Base-by-base conservation (phyloP, 2,113 vertebrate species). In the Scalopus aquaticus region DNA sequence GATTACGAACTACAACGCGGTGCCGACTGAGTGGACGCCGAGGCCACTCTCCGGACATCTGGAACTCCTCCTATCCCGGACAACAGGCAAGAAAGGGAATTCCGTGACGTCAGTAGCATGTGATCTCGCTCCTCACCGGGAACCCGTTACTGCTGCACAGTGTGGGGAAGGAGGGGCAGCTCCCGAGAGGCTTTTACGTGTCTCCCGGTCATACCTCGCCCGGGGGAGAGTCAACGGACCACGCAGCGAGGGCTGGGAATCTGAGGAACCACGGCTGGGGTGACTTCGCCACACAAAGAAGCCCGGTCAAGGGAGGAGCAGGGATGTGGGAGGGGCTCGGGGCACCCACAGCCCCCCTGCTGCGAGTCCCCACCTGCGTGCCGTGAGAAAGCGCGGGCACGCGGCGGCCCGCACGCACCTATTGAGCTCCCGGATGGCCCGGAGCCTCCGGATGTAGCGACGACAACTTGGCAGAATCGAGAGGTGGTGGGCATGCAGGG, bases 391-490 rank as follows among this genome's bases (percentile, higher is more conserved):
- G 15, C 22, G n/a, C 5, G 15, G 69, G 1, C 19, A 13, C 37
- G 1, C 6, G 46, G 62, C 13, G 11, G 12, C 1, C 60, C 3
- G 0, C n/a, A 46, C 97, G 9, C 91, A 99, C 99, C 99, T 99
- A 98, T 99, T 99, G 32, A 99, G 99, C 73, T 99, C 99, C 26
- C 99, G 98, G 97, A 99, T 99, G 96, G 99, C 99, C 7, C 99
- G 98, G 86, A 99, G 98, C 17, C 99, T 98, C 8, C 99, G 99
- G 60, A 99, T 99, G 94, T 99, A 99, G 11, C 99, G 99, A 0
- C 99, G 99, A 97, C 99, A 99, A 89, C 99, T 98, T 0, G 99
- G 99, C 95, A 99, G 98, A 95, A 99, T 99, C 37, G 99, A 99
- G 95, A 99, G 98, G 96, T 99, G 99, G 95, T 99, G 99, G 51